Conservation (phyloP, 2,797 vertebrate species). For the Vireo griseus region DNA sequence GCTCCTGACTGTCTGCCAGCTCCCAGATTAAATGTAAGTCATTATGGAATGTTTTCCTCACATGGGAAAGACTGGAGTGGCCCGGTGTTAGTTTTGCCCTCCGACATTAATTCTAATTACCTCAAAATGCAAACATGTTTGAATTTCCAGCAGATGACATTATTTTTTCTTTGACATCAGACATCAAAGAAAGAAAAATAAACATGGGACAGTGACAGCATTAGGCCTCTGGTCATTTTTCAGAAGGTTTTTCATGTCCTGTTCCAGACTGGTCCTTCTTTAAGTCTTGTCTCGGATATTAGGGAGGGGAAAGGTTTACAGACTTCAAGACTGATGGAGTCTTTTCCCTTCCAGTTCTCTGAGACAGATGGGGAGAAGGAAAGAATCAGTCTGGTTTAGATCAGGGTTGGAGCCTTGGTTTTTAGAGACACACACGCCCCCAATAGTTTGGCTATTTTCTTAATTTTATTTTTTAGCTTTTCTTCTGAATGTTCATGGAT, state of each 20-base stretch:
- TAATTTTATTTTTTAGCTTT: constrained; percentile 47
- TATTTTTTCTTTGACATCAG: constrained; percentile 77
- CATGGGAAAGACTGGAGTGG: constrained; percentile 68
- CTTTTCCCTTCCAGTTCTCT: constrained; percentile 72
- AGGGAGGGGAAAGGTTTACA: constrained; percentile 67
- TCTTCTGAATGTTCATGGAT: constrained; percentile 45
- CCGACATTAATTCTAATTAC: constrained; percentile 80
- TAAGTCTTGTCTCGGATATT: constrained; percentile 69
- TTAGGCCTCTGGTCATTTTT: constrained; percentile 76
- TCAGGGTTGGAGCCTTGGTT: constrained; percentile 65
- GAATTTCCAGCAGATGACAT: constrained; percentile 76
- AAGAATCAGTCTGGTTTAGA: constrained; percentile 74
- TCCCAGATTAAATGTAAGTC: constrained; percentile 74
- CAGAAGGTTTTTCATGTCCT: constrained; percentile 74
- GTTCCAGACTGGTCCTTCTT: constrained; percentile 70
- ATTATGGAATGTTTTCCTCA: constrained; percentile 73
- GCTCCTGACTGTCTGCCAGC: constrained; percentile 67
- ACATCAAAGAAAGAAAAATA: constrained; percentile 80
- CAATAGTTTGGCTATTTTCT: constrained; percentile 27
- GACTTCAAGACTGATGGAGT: constrained; percentile 62
- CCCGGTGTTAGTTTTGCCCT: constrained; percentile 70
- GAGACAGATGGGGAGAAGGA: not conserved
- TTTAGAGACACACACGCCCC: constrained; percentile 19
- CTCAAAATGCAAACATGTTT: constrained; percentile 77
- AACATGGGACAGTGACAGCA: constrained; percentile 74